These are phyloP conservation scores for Dicrurus megarhynchus DNA, from an alignment of 2,113 vertebrate species.

Conservation along the genomic window DNA sequence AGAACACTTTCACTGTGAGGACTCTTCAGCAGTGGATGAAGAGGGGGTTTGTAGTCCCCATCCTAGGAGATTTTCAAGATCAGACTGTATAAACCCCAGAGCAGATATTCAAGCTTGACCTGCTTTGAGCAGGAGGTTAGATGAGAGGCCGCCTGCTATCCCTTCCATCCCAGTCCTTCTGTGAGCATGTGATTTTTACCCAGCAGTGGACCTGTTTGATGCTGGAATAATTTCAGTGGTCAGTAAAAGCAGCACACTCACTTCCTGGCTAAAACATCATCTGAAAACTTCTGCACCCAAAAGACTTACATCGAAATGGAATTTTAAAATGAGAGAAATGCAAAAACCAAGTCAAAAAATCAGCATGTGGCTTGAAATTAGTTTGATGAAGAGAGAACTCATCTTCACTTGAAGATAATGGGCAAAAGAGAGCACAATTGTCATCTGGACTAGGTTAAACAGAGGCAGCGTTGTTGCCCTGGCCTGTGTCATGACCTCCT, in stretches of 20 bases:
- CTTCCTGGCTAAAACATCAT: background rate
- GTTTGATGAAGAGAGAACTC: background rate
- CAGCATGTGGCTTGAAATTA: background rate
- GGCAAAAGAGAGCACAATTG: background rate
- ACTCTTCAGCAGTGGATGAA: background rate
- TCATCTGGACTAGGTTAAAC: slow-evolving; percentile 4
- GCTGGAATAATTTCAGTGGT: background rate
- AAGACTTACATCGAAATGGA: background rate
- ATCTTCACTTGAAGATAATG: background rate
- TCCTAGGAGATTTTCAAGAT: background rate
- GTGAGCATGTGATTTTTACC: background rate
- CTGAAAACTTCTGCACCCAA: background rate
- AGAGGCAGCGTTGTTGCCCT: background rate
- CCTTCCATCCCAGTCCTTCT: background rate
- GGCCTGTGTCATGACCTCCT: slow-evolving; percentile 11
- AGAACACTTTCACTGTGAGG: background rate
- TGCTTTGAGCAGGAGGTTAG: background rate
- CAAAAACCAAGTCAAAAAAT: background rate
- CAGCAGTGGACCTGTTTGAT: background rate
- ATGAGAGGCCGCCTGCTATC: background rate
- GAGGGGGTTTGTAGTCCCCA: background rate
- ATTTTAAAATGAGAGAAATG: background rate
- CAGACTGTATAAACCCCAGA: background rate
- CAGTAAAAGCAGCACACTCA: background rate
- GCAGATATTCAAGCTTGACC: background rate